A percentile compares a stretch with the other conserved stretches of the same genome.
Evolutionary conservation across 2,797 vertebrate species (phyloP).

Genomic region (Artibeus jamaicensis): DNA sequence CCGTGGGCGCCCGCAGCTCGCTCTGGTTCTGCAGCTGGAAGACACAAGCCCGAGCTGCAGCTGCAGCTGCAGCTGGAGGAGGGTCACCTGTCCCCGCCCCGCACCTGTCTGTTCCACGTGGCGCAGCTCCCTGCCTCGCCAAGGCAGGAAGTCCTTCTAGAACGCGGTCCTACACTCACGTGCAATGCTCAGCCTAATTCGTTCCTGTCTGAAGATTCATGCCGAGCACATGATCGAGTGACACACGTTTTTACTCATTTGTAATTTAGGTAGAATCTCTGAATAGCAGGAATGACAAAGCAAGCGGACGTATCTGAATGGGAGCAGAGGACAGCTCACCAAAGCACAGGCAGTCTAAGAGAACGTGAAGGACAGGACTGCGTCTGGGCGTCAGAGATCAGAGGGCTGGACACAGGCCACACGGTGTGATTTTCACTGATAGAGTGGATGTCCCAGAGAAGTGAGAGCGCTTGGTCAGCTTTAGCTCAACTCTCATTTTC

Average conservation of each 20-base stretch:
- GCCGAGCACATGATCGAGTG: background rate
- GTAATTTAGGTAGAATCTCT: background rate
- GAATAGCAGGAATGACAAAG: background rate
- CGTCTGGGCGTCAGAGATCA: background rate
- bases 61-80: background rate
- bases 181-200: background rate
- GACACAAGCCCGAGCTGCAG: conserved; percentile 20
- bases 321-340: background rate
- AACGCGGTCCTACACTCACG: accelerated
- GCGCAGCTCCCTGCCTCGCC: background rate
- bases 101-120: accelerated
- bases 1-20: conserved; percentile 92
- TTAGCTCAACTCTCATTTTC: background rate
- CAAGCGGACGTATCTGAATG: background rate
- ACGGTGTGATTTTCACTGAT: background rate
- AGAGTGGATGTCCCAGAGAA: background rate
- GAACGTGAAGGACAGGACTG: background rate
- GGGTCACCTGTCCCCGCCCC: background rate
- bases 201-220: background rate
- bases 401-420: background rate
- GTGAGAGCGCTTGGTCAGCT: background rate
- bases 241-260: background rate
- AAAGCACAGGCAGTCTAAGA: background rate
- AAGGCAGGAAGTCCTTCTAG: background rate
- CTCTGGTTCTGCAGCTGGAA: conserved; percentile 95